Base-by-base conservation (phyloP, 2,113 vertebrate genomes). In the Neodontobutis hainanensis region DNA sequence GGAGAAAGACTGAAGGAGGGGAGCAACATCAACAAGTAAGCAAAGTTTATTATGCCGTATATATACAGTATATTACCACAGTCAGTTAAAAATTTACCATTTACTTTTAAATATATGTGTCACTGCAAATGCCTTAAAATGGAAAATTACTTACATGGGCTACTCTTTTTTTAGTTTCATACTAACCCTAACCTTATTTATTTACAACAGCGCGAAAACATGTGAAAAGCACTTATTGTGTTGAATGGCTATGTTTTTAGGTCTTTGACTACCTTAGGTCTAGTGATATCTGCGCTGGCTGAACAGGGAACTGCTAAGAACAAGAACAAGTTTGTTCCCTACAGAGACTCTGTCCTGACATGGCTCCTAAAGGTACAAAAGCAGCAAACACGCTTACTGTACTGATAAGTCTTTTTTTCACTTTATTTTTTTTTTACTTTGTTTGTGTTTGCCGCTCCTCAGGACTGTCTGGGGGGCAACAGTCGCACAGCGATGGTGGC, bases 1-100 rank as follows among this genome's bases (percentile, higher is more conserved):
- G 97, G 97, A 55, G 97, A 98, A 68, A 92, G 97, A 11, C 94
- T 99, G 60, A 98, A 98, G 80, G 97, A 99, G 89, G 97, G 97
- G 89, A 98, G 97, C 92, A 99, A 98, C 91, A 99, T 99, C 75
- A 98, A 99, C 93, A 99, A 99, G 97, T 99, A 76, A 4, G 80
- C 11, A 59, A 27, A 60, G 44, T 27, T 27, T 27, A 27, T 27
- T 27, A 27, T 27, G 3, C 19, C 3, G 19, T 27, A 27, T 27
- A 27, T 27, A 27, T 27, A 27, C 19, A 27, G 19, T 27, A 27
- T 27, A 27, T 27, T 19, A 40, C 32, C 38, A 56, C 27, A 53
- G 0, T 16, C 6, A 32, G 11, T 34, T 52, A 34, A 34, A 12
- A 3, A 55, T 55, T 55, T 14, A 55, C 34, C 32, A 6, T 6